Base-by-base conservation (phyloP, 2,888 invertebrate species). In the Campoplex nolae region DNA sequence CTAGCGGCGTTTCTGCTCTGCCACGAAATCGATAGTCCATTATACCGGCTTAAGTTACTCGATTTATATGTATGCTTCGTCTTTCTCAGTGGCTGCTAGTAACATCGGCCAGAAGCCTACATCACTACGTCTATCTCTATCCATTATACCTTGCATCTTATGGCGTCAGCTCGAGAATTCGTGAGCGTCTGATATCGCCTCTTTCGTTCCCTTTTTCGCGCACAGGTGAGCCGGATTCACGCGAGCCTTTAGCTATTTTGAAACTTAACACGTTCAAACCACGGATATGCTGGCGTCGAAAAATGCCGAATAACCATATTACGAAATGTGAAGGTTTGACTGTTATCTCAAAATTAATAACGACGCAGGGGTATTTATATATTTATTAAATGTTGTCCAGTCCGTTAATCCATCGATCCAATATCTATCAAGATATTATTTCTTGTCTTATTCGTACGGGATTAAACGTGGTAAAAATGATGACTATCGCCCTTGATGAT, bases 1-100 rank as follows among this genome's bases (percentile, higher is more conserved):
- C 77, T 65, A 54, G 84, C 78, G 70, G 81, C 84, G 82, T 84
- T 87, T 86, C 88, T 80, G 85, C 83, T 70, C 70, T 80, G 75
- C 85, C 77, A 62, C 76, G 85, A 86, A 93, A 93, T 93, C 93
- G 92, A 93, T 93, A 93, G 91, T 91, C 92, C 92, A 92, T 92
- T 93, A 92, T 92, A 91, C 90, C 88, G 88, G 90, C 90, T 92
- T 92, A 93, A 92, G 90, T 90, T 88, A 88, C 90, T 84, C 90
- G 90, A 92, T 92, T 92, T 92, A 91, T 91, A 90, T 91, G 90
- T 91, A 90, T 89, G 89, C 89, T 88, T 84, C 88, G 89, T 91
- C 90, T 89, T 90, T 88, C 86, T 85, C 83, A 73, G 84, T 83
- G 32, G 79, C 71, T 80, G 79, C 71, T 35, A 58, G 54, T 70